Evolutionary conservation across 2,888 invertebrate species (phyloP).

Genomic region (Lysandra bellargus): DNA sequence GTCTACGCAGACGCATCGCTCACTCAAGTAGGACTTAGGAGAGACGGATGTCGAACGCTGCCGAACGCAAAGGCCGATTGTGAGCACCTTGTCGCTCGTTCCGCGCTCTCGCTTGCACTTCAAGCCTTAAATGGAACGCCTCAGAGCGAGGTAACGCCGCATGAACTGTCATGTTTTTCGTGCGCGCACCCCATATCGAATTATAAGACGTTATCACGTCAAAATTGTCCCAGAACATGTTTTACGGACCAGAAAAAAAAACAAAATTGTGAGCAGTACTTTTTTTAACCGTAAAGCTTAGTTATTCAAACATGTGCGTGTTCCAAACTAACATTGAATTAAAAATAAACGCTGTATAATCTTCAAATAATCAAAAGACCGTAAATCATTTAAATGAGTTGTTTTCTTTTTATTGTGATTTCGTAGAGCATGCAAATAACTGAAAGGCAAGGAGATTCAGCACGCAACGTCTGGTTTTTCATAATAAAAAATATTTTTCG

Average conservation of each 20-base stretch:
- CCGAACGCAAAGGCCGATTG: no score
- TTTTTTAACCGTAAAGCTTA: background rate
- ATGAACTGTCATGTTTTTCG: no score
- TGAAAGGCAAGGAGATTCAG: background rate
- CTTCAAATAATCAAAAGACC: conserved; percentile 25
- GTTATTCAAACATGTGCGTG: conserved; percentile 8
- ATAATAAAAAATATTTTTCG: background rate
- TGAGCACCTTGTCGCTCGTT: no score
- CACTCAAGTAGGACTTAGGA: no score
- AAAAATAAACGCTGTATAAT: conserved; percentile 6
- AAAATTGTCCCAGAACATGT: background rate
- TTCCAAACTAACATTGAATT: conserved; percentile 4
- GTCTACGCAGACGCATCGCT: no score
- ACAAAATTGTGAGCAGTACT: background rate
- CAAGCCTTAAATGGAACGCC: no score
- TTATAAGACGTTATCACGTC: no score
- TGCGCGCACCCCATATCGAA: no score
- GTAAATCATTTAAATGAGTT: conserved; percentile 27
- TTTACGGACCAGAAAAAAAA: background rate
- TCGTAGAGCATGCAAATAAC: conserved; percentile 21
- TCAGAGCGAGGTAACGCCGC: no score
- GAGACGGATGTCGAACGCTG: no score
- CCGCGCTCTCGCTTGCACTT: no score
- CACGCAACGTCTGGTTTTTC: conserved; percentile 1
- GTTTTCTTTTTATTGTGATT: conserved; percentile 14